Evolutionary conservation across 2,113 vertebrate species (phyloP), one percentile per base, ranked within the genome.

Genomic region (Kryptolebias marmoratus): DNA sequence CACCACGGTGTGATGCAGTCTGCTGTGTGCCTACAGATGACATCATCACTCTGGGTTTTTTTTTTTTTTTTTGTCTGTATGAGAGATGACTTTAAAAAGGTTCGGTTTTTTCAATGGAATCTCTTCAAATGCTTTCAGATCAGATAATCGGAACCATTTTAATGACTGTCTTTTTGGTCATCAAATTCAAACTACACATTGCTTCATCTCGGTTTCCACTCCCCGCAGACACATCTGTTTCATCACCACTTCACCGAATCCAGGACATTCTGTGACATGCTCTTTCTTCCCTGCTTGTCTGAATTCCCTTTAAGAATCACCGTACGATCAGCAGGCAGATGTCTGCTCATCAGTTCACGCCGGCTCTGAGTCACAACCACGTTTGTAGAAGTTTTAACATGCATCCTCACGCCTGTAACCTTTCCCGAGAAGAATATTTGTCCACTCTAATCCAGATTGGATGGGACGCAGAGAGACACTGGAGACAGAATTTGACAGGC

Each of bases 401-500:
- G 80, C 79, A 53, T 15, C 77, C 65, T 62, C 2, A 31, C 47
- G 62, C 73, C 76, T 77, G 62, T 81, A 75, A 82, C 81, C 86
- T 88, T 78, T 86, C 71, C 75, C 32, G 55, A 31, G 54, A 61
- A 47, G 16, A 77, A 70, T 64, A 44, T 65, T 3, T 64, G 22
- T 22, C 22, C 22, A 22, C 30, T 62, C 48, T 64, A 69, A 78
- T 83, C 77, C 27, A 69, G 62, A 73, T 48, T 30, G 56, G 63
- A 77, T 44, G 27, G 64, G 69, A 72, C 76, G 62, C 11, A 16
- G 45, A 16, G 31, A 22, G 70, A 77, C 22, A 22, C 22, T 22
- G 68, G 65, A 82, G 83, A 89, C 80, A 67, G 68, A 58, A 49
- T 76, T 83, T 85, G 89, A 90, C 86, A 88, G 65, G 75, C 77